A percentile compares a stretch with the other conserved stretches of the same genome.
Evolutionary conservation across 37 sponge, comb jelly and placozoan species (phyloP).

Genomic region (Petrosia ficiformis): DNA sequence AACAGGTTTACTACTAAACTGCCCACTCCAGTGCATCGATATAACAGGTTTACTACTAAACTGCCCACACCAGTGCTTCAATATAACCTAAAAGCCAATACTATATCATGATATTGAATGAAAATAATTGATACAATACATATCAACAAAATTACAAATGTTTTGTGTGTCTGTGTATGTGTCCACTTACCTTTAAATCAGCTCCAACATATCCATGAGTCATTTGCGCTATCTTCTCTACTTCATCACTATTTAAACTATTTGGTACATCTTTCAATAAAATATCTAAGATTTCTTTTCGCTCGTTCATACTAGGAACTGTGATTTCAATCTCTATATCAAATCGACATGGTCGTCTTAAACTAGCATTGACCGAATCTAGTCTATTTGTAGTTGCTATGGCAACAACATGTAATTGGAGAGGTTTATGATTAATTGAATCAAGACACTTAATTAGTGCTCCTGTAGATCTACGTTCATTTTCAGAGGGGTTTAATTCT

Average conservation of each 20-base stretch:
- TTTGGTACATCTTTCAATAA: constrained; percentile 9
- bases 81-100: no score
- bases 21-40: no score
- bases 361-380: constrained; percentile 54
- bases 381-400: constrained; percentile 77
- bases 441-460: constrained; percentile 44
- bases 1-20: no score
- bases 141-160: background rate
- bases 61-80: no score
- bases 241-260: constrained; percentile 22
- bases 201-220: constrained; percentile 93
- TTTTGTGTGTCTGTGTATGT: background rate
- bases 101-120: background rate
- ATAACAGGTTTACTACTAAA: no score
- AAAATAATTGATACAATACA: background rate
- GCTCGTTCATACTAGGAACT: constrained; percentile 41
- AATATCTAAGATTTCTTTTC: constrained; percentile 33
- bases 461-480: constrained; percentile 37
- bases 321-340: constrained; percentile 75
- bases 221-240: background rate
- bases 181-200: constrained; percentile 76
- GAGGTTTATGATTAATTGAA: constrained; percentile 14
- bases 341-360: constrained; percentile 78
- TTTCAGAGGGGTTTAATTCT: constrained; percentile 35
- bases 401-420: constrained; percentile 52